Evolutionary conservation across 2,888 invertebrate species (phyloP).

Genomic region (Drosophila rubida): DNA sequence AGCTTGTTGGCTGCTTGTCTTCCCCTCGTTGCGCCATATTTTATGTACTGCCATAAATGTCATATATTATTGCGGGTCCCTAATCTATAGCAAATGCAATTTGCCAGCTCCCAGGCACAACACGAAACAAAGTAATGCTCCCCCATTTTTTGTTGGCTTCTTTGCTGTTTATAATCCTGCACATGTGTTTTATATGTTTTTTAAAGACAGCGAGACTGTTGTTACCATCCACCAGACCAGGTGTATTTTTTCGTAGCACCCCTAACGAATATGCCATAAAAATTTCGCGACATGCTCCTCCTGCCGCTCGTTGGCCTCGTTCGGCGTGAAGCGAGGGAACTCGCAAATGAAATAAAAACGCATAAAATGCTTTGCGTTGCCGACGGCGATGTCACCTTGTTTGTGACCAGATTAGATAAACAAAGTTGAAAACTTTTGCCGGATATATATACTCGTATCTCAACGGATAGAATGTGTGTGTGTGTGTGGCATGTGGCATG

Average conservation of each 20-base stretch:
- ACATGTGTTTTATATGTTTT: conserved; percentile 67
- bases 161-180: conserved; percentile 57
- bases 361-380: conserved; percentile 65
- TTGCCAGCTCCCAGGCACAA: conserved; percentile 50
- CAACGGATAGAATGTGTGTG: neutral
- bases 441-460: conserved; percentile 11
- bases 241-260: conserved; percentile 2
- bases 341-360: conserved; percentile 68
- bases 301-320: neutral
- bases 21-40: conserved; percentile 38
- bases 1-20: neutral
- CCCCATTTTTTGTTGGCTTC: conserved; percentile 25
- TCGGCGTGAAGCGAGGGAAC: neutral
- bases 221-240: neutral
- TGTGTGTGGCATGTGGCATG: conserved; percentile 14
- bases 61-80: conserved; percentile 61
- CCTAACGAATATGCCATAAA: conserved; percentile 47
- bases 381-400: conserved; percentile 34
- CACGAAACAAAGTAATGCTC: conserved; percentile 50
- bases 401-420: conserved; percentile 68
- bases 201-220: conserved; percentile 8
- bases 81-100: conserved; percentile 75
- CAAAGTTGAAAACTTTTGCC: conserved; percentile 51
- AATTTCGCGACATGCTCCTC: conserved; percentile 52
- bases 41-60: conserved; percentile 71